Evolutionary conservation across 2,797 vertebrate genomes (phyloP).

Genomic region (Ceryle rudis): DNA sequence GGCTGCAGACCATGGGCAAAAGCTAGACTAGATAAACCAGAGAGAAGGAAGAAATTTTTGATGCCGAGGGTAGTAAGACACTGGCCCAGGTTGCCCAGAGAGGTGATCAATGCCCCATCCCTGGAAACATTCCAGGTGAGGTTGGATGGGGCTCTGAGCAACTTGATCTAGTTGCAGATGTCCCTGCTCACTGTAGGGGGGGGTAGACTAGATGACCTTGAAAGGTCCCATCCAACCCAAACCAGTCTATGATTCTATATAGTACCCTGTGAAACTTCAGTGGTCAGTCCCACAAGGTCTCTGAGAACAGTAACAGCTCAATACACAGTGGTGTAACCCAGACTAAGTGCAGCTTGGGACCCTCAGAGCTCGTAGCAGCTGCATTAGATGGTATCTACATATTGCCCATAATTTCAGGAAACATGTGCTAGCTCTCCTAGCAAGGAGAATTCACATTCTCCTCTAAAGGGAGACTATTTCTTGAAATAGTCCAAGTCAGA

Average conservation of each 20-base stretch:
- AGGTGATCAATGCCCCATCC: not conserved
- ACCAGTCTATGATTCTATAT: not conserved
- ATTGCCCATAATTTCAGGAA: not conserved
- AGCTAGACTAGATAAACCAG: not conserved
- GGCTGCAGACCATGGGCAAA: not conserved
- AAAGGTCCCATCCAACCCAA: not conserved
- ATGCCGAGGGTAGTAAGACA: not conserved
- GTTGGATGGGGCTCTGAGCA: not conserved
- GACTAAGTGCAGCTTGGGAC: not conserved
- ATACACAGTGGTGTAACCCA: not conserved
- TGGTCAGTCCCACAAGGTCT: not conserved
- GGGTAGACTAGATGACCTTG: not conserved
- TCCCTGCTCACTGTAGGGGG: no score
- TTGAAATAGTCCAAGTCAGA: not conserved
- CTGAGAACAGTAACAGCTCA: not conserved
- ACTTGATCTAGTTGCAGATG: not conserved
- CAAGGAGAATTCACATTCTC: not conserved
- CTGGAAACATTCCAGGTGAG: not conserved
- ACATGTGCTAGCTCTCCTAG: not conserved
- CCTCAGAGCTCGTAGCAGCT: rapidly evolving
- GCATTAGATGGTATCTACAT: no score
- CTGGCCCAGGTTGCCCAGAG: not conserved
- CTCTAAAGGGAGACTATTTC: not conserved
- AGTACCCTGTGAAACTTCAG: not conserved
- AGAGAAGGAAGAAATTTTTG: not conserved